A percentile compares a stretch with the other conserved stretches of the same genome.
Evolutionary conservation across 2,797 vertebrate genomes (phyloP).

Genomic region (Cryptoblepharus egeriae): DNA sequence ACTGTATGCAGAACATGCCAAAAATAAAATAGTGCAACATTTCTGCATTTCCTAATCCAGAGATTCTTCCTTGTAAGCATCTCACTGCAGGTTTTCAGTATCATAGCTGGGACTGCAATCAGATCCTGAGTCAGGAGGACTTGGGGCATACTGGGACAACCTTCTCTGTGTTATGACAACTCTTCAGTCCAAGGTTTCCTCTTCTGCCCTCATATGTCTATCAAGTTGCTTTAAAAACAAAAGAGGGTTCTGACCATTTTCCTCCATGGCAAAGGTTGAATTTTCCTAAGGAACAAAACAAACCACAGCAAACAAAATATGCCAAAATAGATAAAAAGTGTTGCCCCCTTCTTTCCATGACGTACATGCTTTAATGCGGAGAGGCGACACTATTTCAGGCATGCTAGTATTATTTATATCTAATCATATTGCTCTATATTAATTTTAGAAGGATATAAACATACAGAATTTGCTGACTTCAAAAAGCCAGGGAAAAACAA

Average conservation of each 20-base stretch:
- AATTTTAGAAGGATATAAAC: slow-evolving; percentile 58
- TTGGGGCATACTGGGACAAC: neutral
- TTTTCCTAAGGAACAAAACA: slow-evolving; percentile 55
- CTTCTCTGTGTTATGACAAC: neutral
- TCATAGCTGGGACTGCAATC: neutral
- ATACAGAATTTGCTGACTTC: slow-evolving; percentile 59
- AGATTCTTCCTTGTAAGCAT: neutral
- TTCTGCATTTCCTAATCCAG: neutral
- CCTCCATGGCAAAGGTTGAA: slow-evolving; percentile 44
- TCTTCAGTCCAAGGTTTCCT: neutral
- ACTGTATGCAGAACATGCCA: neutral
- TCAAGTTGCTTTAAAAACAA: slow-evolving; percentile 2
- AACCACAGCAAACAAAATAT: slow-evolving; percentile 57
- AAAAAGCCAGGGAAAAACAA: slow-evolving; percentile 37
- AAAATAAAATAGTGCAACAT: neutral
- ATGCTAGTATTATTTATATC: slow-evolving; percentile 73
- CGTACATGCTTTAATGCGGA: slow-evolving; percentile 32
- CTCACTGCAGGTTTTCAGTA: neutral
- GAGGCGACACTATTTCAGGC: slow-evolving; percentile 72
- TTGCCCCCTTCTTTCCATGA: slow-evolving; percentile 73
- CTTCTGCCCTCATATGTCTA: slow-evolving; percentile 3
- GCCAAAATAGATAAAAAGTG: slow-evolving; percentile 63
- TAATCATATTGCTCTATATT: slow-evolving; percentile 70
- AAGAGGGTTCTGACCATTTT: slow-evolving; percentile 10
- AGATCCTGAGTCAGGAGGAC: too few relatives aligned